A percentile compares a stretch with the other conserved stretches of the same genome.
phyloP scores from a whole-genome alignment of 1,140 invertebrate genomes.

The Myzus persicae region DNA sequence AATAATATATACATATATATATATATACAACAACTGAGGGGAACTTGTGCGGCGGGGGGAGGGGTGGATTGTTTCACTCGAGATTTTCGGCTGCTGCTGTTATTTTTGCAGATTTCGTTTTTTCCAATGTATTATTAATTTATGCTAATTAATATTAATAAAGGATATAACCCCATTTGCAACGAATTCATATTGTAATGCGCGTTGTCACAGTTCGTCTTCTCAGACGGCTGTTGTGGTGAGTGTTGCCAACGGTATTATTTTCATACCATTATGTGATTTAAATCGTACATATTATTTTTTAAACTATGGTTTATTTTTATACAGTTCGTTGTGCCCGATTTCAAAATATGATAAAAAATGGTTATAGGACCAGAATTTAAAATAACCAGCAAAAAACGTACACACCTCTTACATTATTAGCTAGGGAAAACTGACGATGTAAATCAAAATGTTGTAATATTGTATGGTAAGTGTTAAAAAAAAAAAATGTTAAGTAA shows the following conservation, averaged over 20 bases:
- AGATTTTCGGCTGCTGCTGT: neutral
- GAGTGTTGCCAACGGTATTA: neutral
- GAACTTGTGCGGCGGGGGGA: too few relatives aligned
- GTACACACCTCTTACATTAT: neutral
- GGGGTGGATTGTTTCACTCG: neutral
- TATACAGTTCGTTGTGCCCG: neutral
- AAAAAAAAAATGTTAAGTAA: too few relatives aligned
- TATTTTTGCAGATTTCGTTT: neutral
- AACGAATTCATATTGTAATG: neutral
- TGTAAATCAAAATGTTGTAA: neutral
- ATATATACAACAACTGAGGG: too few relatives aligned
- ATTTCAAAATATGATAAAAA: neutral
- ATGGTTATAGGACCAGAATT: neutral
- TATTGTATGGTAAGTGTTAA: neutral
- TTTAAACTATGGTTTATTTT: neutral
- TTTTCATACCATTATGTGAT: accelerated
- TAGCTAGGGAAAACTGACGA: too few relatives aligned
- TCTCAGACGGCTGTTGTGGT: neutral
- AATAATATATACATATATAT: neutral
- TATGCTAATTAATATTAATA: neutral
- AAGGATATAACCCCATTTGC: neutral
- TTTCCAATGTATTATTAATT: neutral
- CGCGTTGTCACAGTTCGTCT: neutral
- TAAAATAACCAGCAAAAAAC: neutral
- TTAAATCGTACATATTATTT: neutral